Base-by-base conservation (phyloP, 2,113 vertebrate genomes). In the Acanthisitta chloris region DNA sequence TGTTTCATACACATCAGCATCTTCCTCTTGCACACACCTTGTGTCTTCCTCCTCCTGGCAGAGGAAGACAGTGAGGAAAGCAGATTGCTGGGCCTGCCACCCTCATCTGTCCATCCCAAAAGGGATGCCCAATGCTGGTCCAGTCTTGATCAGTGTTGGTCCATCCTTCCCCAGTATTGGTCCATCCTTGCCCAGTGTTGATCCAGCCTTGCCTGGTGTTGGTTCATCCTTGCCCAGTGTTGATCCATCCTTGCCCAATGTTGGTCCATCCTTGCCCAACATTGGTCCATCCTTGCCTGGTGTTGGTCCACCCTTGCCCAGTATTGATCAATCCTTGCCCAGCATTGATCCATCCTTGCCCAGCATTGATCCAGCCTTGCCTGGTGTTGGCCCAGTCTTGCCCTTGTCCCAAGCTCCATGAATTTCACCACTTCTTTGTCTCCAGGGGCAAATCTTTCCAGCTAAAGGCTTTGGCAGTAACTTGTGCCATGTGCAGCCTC, bases 401-500 rank as follows among this genome's bases (percentile, higher is more conserved):
- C 51, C n/a, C n/a, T n/a, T n/a, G n/a, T n/a, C n/a, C n/a, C n/a
- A n/a, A n/a, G n/a, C n/a, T n/a, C n/a, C n/a, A n/a, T n/a, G n/a
- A n/a, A n/a, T n/a, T n/a, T 59, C 40, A 2, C 1, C 2, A 3
- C 34, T 28, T 9, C 29, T 33, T 38, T 34, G 40, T 29, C 21
- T 52, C 28, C 16, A 7, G n/a, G 51, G 13, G 18, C 5, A 34
- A 77, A 66, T 14, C 45, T 34, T 24, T 25, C 31, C 84, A 54
- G 54, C 28, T n/a, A 2, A 9, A 40, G 18, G 15, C 54, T 34
- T 28, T 20, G 54, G 10, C 24, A 13, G 34, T 9, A 43, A 34
- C 33, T 61, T 55, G 49, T 28, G 25, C 3, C 2, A 0, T 3
- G 16, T 23, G 36, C 4, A 45, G 49, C n/a, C n/a, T n/a, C n/a